Percentiles rank a stretch among this genome's conserved stretches.
Conservation (phyloP, 2,797 vertebrate species). For the Sebastes cheni region DNA sequence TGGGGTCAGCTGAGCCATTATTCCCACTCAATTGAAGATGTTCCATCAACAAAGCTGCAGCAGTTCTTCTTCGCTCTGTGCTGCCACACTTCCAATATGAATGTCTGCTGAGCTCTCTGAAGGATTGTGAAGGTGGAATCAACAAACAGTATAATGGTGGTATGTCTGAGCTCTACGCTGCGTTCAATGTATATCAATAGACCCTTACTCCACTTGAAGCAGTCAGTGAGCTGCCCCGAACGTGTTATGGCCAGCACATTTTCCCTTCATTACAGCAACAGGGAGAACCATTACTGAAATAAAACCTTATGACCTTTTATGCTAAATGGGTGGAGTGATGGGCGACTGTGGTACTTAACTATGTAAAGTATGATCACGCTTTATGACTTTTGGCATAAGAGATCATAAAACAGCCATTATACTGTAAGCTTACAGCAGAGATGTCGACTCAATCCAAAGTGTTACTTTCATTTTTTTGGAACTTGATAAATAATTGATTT, state of each 20-base stretch:
- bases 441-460: slow-evolving; percentile 8
- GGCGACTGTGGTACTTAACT: not conserved
- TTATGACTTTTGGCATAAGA: slow-evolving; percentile 17
- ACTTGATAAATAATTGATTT: slow-evolving; percentile 29
- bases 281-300: slow-evolving; percentile 14
- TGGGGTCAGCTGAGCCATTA: slow-evolving; percentile 26
- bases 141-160: slow-evolving; percentile 12
- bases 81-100: not conserved
- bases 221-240: slow-evolving; percentile 3
- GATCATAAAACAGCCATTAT: slow-evolving; percentile 42
- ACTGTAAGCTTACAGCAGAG: not conserved
- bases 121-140: slow-evolving; percentile 11
- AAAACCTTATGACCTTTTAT: slow-evolving; percentile 25
- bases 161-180: not conserved
- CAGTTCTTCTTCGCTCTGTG: not conserved
- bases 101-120: slow-evolving; percentile 2
- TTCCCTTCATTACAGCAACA: slow-evolving; percentile 19
- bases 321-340: slow-evolving; percentile 23
- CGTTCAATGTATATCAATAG: not conserved
- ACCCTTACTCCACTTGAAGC: slow-evolving; percentile 8
- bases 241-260: not conserved
- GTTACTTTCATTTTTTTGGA: slow-evolving; percentile 4
- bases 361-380: slow-evolving; percentile 5
- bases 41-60: slow-evolving; percentile 12
- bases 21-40: slow-evolving; percentile 46